Base-by-base conservation (phyloP, 1,140 invertebrate species). In the Nautilus pompilius region DNA sequence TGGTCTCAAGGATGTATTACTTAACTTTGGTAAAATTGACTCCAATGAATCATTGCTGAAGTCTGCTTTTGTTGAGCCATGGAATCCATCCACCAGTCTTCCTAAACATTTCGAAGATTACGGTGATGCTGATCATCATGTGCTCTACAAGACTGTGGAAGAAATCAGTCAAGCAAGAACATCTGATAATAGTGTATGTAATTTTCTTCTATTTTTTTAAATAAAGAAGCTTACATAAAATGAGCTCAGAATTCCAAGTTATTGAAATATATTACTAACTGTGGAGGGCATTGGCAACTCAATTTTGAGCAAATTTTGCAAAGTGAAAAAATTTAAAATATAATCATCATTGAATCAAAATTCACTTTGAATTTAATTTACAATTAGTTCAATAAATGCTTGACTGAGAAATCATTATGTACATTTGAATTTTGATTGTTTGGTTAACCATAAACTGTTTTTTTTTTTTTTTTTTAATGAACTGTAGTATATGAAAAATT, bases 101-200 rank as follows among this genome's bases (percentile, higher is more conserved):
- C 77, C 78, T 15, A 66, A 67, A 33, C 74, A 75, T 55, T 70
- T 79, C 63, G 78, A 80, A 62, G 78, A 80, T n/a, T 80, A 80
- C 60, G 71, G 75, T n/a, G 77, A 79, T 65, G 72, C 74, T 10
- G 76, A 80, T 8, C 77, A 80, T 53, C 76, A 80, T 67, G 49
- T 77, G 4, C 65, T 77, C 32, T 76, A 79, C 62, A 79, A 79
- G 54, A 74, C 77, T 4, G 65, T 79, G 15, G 69, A 77, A 29
- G 71, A 74, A n/a, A 63, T 72, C 1, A 71, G 67, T 2, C 36
- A 61, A 13, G 63, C 54, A 10, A 69, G 67, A 51, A 58, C 45
- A 5, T 45, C 51, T 10, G 58, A 61, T 17, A 51, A 58, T n/a
- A 66, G 63, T 60, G 74, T 76, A 69, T 70, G 74, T 65, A 6